Evolutionary conservation across 2,113 vertebrate species (phyloP), one percentile per base, ranked within the genome.

Genomic region (Pachypanchax playfairii): DNA sequence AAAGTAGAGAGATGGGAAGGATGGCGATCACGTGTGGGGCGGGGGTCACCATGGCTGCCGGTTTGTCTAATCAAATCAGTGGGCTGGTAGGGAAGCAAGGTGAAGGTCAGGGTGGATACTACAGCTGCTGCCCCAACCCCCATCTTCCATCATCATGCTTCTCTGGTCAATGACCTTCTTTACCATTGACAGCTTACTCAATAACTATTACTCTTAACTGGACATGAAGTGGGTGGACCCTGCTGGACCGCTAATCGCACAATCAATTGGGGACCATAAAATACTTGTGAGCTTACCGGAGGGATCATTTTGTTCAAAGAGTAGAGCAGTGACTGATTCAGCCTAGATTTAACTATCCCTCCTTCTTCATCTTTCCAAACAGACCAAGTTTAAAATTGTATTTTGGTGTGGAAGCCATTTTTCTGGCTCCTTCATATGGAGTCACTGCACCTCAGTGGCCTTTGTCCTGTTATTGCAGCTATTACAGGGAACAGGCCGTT

Each of bases 141-240:
- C 1, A 18, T 28, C 59, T 36, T 46, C 38, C 58, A 69, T n/a
- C 61, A 43, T 35, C 62, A n/a, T 52, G 46, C 51, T 81, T 38
- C 63, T 75, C 21, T 77, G 71, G 75, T 83, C 84, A 82, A 54
- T 79, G 70, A 66, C 49, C 83, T 79, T 72, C 75, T 59, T 79
- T 38, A 64, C 54, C 80, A 88, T 85, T 71, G 83, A 87, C 87
- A 85, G 72, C 50, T 74, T 78, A 83, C 72, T 90, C 89, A 86
- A 87, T 88, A 87, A 77, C 82, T 85, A 88, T 89, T 90, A 87
- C 81, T 88, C 82, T 85, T 69, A 72, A 80, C 69, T 72, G 68
- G 82, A 89, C 82, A 79, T 76, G 81, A 69, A 80, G 81, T 76
- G 79, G 86, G 83, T 61, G 75, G 79, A 81, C 65, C 79, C 64